Conservation (phyloP, 2,113 vertebrate species). For the Oryzias curvinotus region DNA sequence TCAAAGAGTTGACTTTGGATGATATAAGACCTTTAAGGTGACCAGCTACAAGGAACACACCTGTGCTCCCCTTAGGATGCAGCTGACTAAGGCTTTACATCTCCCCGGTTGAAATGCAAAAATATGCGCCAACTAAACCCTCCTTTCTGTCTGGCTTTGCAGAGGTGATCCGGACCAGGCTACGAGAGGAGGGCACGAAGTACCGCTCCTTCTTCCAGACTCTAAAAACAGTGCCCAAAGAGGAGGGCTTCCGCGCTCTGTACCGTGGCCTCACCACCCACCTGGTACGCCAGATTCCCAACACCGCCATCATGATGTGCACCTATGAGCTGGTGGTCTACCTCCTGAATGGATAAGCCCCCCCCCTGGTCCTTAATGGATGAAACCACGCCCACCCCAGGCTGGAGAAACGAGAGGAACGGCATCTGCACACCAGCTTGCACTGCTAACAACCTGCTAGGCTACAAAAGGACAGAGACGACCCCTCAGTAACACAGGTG, state of each 20-base stretch:
- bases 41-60: no score
- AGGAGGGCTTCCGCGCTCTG: constrained; percentile 93
- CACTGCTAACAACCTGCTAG: constrained; percentile 19
- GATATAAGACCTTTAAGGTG: no score
- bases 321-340: constrained; percentile 98
- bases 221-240: constrained; percentile 85
- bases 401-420: constrained; percentile 13
- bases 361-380: not conserved
- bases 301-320: constrained; percentile 98
- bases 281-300: constrained; percentile 96
- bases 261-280: constrained; percentile 96
- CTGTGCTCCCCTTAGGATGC: no score
- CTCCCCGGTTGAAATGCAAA: no score
- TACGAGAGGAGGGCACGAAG: constrained; percentile 97
- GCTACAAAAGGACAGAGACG: constrained; percentile 15
- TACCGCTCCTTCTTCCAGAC: constrained; percentile 98
- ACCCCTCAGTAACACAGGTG: constrained; percentile 4
- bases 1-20: no score
- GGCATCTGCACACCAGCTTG: constrained; percentile 26
- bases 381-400: constrained; percentile 22
- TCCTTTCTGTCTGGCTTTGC: constrained; percentile 21
- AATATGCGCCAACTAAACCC: no score
- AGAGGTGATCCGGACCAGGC: constrained; percentile 97
- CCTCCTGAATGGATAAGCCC: constrained; percentile 88
- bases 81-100: no score